Base-by-base conservation (phyloP, 2,797 vertebrate species). In the Sebastiscus tertius region DNA sequence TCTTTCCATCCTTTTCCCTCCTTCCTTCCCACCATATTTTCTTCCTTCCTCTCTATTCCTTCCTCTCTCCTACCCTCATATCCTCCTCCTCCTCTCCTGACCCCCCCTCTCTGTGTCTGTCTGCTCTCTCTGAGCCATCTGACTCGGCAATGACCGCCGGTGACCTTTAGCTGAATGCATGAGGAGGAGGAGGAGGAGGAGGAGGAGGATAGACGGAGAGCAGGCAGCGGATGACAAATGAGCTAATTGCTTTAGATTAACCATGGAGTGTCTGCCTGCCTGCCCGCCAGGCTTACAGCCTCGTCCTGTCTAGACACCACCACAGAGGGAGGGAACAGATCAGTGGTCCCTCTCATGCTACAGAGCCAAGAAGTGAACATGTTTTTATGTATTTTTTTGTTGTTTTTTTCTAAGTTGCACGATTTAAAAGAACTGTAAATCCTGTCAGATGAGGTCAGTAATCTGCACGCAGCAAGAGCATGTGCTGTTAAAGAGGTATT, bases 221-320 rank as follows among this genome's bases (percentile, higher is more conserved):
- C 88, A 89, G 87, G 87, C 89, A 85, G 77, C 7, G 80, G 84
- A 88, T 91, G 91, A 93, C 89, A 93, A 90, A 93, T 89, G 90
- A 93, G 89, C 90, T 92, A 93, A 93, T 93, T 93, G 91, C 88
- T 91, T 92, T 64, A 85, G 90, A 92, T 93, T 89, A 92, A 88
- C 80, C 89, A 39, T 89, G 79, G 78, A 90, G 89, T 86, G 88
- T 83, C 85, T 91, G 88, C 77, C 88, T 83, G 86, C 79, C 89
- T 83, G 86, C 79, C 14, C n/a, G 52, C 16, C 69, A 72, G 88
- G 87, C 87, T 77, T 49, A 5, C 80, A 67, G 88, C 87, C 89
- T 84, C 72, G 87, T 85, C 76, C 87, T 86, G 89, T 92, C 90
- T 91, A 90, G 91, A 92, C 90, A 62, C 65, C 80, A 33, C 69